Evolutionary conservation across 2,113 vertebrate species (phyloP), one percentile per base, ranked within the genome.

Genomic region (Amazona vittata): DNA sequence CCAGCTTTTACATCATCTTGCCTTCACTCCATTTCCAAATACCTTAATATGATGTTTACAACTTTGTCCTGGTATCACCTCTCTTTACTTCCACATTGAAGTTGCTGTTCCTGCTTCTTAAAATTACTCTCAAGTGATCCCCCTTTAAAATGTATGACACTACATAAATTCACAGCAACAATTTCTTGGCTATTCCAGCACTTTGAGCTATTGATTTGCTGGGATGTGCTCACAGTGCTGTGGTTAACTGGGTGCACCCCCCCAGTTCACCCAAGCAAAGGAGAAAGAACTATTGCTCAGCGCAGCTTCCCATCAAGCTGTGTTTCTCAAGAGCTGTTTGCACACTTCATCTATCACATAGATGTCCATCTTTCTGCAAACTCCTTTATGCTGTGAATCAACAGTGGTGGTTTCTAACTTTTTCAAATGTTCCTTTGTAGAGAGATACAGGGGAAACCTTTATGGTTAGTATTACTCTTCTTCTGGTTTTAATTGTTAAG

Each of bases 91-190:
- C 46, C 63, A 70, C 43, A 70, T 0, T 59, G 75, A 84, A 87
- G 25, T 75, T 93, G 41, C 80, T 77, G 52, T 85, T 93, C 59
- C 83, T 50, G 35, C 65, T 94, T 39, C 79, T 94, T 46, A 39
- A 78, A 64, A 95, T 93, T 76, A 82, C 78, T 96, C 94, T 84
- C 89, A 77, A 46, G 74, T 43, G 83, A 53, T 91, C 55, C 82
- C 47, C 62, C 70, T 90, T 75, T 71, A 89, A 85, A 94, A 82
- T 89, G 84, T 96, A 90, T 76, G 80, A 93, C 87, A 44, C 70
- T 77, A 43, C 86, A 89, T 83, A 94, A 96, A 97, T 90, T 86
- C 93, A 94, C 46, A 22, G 83, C 91, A 94, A 86, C 89, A 43
- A 46, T 75, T 86, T 96, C 91, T 94, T 3, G 3, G 63, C 93